phyloP scores from a whole-genome alignment of 1,140 invertebrate genomes.

The Schlechtendalia chinensis region DNA sequence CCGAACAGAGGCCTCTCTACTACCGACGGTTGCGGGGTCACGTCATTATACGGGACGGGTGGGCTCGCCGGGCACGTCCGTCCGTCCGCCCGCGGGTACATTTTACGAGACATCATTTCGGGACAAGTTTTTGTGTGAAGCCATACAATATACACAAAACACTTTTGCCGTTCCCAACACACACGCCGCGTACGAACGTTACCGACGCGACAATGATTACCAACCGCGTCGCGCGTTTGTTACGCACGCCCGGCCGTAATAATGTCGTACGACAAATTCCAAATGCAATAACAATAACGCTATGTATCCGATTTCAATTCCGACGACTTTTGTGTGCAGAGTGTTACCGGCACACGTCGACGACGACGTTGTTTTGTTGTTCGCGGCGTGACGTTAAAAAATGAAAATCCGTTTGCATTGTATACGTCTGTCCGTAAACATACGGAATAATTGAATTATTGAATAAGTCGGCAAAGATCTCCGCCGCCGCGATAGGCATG shows the following conservation, averaged over 20 bases:
- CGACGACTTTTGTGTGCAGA: constrained; percentile 3
- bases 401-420: constrained; percentile 3
- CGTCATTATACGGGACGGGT: no score
- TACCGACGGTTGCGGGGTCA: no score
- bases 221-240: no score
- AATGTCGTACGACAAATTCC: neutral
- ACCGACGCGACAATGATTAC: neutral
- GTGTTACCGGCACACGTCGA: constrained; percentile 1
- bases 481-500: neutral
- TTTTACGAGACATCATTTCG: neutral
- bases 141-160: neutral
- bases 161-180: constrained; percentile 6
- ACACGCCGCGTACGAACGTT: no score
- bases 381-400: neutral
- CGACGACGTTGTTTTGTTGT: constrained; percentile 14
- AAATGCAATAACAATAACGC: constrained; percentile 11
- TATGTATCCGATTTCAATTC: constrained; percentile 29
- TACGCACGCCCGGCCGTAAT: no score
- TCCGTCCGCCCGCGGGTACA: neutral
- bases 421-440: neutral
- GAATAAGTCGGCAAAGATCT: neutral
- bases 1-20: no score
- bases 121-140: neutral
- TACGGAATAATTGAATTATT: neutral
- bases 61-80: neutral